Base-by-base conservation (phyloP, 2,797 vertebrate species). In the Myripristis murdjan region DNA sequence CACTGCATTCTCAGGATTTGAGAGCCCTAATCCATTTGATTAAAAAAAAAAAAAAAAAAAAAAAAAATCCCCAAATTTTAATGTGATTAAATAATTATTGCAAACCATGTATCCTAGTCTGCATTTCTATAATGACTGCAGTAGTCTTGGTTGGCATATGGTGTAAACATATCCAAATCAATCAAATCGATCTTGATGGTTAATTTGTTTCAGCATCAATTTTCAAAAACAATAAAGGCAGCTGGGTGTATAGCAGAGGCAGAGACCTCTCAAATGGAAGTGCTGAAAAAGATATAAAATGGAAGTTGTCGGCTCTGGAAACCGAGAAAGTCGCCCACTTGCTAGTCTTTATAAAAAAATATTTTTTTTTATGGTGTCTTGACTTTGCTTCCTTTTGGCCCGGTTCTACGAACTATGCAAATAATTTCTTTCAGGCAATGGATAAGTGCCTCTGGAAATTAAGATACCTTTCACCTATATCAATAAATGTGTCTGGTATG, bases 171-270 rank as follows among this genome's bases (percentile, higher is more conserved):
- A 71, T 69, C 41, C 70, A 64, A 37, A 69, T 82, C 59, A 67
- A 60, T 78, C 31, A 8, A 16, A 84, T 70, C 15, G 65, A 84
- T 70, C 77, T 23, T 18, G 56, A 66, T 70, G 39, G 68, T 44
- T 78, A 81, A 75, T 75, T 64, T 74, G 77, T 77, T 70, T 76
- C 39, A 77, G 52, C 26, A 51, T 61, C 33, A 59, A 53, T 47
- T 47, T 47, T 20, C 44, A 11, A 47, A 39, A 47, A 7, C 47
- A 41, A 31, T 37, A 31, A 9, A 35, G 46, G 31, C 41, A 41
- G 56, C 44, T 57, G 64, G 52, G 43, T 18, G 43, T 47, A n/a
- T 15, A 37, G 37, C 37, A 39, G 43, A 28, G 72, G 60, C 39
- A 11, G 33, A 35, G 37, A 55, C 31, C 37, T 14, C 37, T 39